Evolutionary conservation across 2,113 vertebrate genomes (phyloP).

Genomic region (Orthonyx spaldingii): DNA sequence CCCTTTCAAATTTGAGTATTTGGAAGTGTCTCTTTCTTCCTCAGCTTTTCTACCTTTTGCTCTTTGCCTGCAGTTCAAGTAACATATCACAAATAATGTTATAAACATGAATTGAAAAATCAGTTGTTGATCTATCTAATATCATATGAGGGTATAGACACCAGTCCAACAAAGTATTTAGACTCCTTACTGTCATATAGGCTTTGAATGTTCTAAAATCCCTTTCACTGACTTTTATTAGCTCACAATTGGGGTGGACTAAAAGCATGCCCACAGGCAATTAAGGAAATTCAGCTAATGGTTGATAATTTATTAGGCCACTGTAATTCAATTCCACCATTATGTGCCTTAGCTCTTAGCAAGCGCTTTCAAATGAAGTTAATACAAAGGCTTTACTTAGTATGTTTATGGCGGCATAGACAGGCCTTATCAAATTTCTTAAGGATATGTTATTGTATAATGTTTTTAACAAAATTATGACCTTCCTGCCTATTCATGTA

Average conservation of each 20-base stretch:
- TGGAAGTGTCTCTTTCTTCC: not conserved
- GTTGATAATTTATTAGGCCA: slow-evolving; percentile 45
- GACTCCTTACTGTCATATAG: not conserved
- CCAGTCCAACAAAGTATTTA: not conserved
- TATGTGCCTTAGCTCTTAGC: slow-evolving; percentile 9
- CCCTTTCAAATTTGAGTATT: not conserved
- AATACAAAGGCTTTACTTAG: slow-evolving; percentile 18
- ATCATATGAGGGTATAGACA: not conserved
- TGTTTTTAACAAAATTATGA: slow-evolving; percentile 8
- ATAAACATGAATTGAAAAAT: slow-evolving; percentile 9
- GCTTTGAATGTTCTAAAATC: not conserved
- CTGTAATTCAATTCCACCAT: slow-evolving; percentile 39
- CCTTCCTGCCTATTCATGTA: not conserved
- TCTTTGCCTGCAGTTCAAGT: not conserved
- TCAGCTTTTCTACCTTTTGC: not conserved
- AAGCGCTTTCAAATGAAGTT: slow-evolving; percentile 21
- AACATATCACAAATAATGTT: not conserved
- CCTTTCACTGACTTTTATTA: not conserved
- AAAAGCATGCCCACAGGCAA: slow-evolving; percentile 50
- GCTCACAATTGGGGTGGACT: slow-evolving; percentile 26
- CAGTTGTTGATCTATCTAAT: not conserved
- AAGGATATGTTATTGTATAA: not conserved
- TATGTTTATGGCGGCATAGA: not conserved
- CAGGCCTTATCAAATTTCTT: slow-evolving; percentile 26
- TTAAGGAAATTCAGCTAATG: slow-evolving; percentile 62